These are phyloP conservation scores for Lasiommata megera DNA, from an alignment of 2,888 invertebrate species.

Conservation along the genomic window DNA sequence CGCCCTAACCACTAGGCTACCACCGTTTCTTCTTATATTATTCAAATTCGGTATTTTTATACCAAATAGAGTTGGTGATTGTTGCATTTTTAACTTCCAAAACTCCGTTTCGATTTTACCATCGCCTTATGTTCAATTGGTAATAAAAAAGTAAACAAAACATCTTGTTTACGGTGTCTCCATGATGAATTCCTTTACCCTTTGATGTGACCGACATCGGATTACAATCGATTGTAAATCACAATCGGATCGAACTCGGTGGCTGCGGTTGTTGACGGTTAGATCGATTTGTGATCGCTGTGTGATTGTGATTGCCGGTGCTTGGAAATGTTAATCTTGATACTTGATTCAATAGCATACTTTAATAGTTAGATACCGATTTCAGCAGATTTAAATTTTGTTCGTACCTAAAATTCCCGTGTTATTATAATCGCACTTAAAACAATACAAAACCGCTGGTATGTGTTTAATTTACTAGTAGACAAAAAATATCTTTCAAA, in stretches of 20 bases:
- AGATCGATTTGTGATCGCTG: slow-evolving; percentile 62
- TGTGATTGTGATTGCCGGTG: slow-evolving; percentile 42
- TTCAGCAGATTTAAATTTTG: too few relatives aligned
- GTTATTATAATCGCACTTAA: too few relatives aligned
- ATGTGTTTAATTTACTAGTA: too few relatives aligned
- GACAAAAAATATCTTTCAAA: too few relatives aligned
- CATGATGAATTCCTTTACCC: slow-evolving; percentile 58
- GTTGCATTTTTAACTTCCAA: not conserved
- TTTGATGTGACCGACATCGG: slow-evolving; percentile 54
- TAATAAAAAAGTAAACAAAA: not conserved
- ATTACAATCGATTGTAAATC: slow-evolving; percentile 55
- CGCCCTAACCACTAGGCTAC: too few relatives aligned
- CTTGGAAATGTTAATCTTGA: slow-evolving; percentile 32
- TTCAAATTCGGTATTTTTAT: not conserved
- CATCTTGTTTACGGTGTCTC: slow-evolving; percentile 42
- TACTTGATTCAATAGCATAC: not conserved
- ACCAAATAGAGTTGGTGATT: not conserved
- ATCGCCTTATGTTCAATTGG: not conserved
- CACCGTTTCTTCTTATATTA: too few relatives aligned
- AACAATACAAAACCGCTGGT: too few relatives aligned
- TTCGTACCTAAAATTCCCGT: too few relatives aligned
- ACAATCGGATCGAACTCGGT: slow-evolving; percentile 64
- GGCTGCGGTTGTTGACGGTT: slow-evolving; percentile 50
- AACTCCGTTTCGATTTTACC: not conserved
- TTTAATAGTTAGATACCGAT: too few relatives aligned